Evolutionary conservation across 2,797 vertebrate species (phyloP).

Genomic region (Sebastes hubbsi): DNA sequence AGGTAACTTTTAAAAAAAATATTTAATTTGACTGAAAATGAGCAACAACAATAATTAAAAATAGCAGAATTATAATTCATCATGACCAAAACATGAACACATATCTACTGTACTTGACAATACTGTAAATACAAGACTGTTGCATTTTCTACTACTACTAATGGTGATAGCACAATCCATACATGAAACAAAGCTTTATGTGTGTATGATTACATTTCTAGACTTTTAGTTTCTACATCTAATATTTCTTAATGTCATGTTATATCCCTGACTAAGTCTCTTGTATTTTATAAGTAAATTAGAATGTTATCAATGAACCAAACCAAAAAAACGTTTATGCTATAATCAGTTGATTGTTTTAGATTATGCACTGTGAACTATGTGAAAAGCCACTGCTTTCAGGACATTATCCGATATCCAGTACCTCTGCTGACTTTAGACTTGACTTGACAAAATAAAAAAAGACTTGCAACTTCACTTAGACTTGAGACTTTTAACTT

Average conservation of each 20-base stretch:
- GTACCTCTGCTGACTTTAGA: background rate
- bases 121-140: background rate
- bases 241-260: background rate
- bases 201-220: background rate
- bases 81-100: background rate
- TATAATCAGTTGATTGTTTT: no score
- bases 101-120: background rate
- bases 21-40: background rate
- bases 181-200: no score
- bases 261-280: background rate
- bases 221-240: background rate
- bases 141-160: no score
- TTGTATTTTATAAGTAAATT: background rate
- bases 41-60: background rate
- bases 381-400: background rate
- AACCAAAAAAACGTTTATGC: no score
- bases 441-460: rapidly evolving
- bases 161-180: no score
- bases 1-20: background rate
- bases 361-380: background rate
- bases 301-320: background rate
- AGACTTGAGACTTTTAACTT: no score
- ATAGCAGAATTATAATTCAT: background rate
- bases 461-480: no score
- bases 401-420: background rate